These are phyloP conservation scores for Archips xylosteana DNA, from an alignment of 2,888 invertebrate genomes.

Conservation along the genomic window DNA sequence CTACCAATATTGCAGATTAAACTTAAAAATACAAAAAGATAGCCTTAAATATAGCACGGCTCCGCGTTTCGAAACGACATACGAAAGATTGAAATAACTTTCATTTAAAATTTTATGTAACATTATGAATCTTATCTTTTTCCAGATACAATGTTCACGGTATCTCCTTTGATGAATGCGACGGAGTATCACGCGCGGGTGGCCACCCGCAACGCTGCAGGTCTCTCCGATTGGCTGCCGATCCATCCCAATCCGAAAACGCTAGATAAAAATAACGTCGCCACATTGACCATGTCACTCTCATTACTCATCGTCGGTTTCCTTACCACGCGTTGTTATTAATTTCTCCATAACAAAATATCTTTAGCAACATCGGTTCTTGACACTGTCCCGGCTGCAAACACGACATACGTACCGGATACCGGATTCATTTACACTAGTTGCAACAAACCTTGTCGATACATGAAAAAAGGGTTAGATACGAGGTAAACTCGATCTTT, in stretches of 20 bases:
- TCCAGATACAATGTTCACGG: slow-evolving; percentile 66
- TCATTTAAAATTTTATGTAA: background rate
- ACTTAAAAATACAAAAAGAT: too few species aligned
- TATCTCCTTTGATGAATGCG: slow-evolving; percentile 63
- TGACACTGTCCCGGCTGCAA: background rate
- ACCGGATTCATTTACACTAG: too few species aligned
- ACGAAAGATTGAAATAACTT: too few species aligned
- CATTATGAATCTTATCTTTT: slow-evolving; percentile 11
- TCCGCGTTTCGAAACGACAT: too few species aligned
- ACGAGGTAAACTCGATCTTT: too few species aligned
- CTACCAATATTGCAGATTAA: too few species aligned
- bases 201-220: slow-evolving; percentile 71
- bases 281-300: slow-evolving; percentile 47
- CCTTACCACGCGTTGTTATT: slow-evolving; percentile 24
- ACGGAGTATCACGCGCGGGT: slow-evolving; percentile 71
- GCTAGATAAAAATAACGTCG: slow-evolving; percentile 54
- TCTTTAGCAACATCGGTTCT: background rate
- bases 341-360: background rate
- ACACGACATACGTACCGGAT: too few species aligned
- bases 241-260: slow-evolving; percentile 54
- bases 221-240: slow-evolving; percentile 71
- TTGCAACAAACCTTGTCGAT: too few species aligned
- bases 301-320: slow-evolving; percentile 52
- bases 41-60: too few species aligned
- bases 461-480: too few species aligned